Base-by-base conservation (phyloP, 1,140 invertebrate genomes). In the Atta texana region DNA sequence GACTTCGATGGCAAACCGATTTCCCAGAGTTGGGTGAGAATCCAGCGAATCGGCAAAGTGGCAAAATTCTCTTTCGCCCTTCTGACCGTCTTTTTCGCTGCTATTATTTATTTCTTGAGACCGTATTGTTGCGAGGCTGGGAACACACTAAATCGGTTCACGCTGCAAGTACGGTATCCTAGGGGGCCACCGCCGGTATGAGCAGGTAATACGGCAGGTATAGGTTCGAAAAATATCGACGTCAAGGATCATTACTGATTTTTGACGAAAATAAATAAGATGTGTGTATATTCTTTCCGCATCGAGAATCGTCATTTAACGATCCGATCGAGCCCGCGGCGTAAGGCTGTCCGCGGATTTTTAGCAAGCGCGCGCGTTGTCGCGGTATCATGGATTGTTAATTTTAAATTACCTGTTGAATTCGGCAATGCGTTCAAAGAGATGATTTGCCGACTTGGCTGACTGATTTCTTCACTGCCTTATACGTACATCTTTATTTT, bases 181-280 rank as follows among this genome's bases (percentile, higher is more conserved):
- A 96, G 97, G 64, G 98, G 98, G 87, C 98, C 98, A 24, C 98
- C 98, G 51, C 98, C 98, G 0, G 96, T 98, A 78, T 98, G 96
- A 97, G 71, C n/a, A n/a, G 55, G 3, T 16, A 8, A 28, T 12
- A 68, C 66, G 68, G 44, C 69, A 84, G 69, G 80, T 75, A 75
- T 24, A 24, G 24, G 24, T 74, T 75, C 14, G 53, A 76, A 77
- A 24, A 44, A 72, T 61, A 61, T 59, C 39, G 80, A 84, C 68
- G n/a, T 39, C 55, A 34, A 63, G 28, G 5, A 84, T 75, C 55
- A 10, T 39, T 8, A 39, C 7, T 16, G 49, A 74, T 72, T 53
- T 51, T 74, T 63, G 80, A 24, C 24, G 68, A 44, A 31, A 82
- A 82, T 24, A 55, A 53, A 31, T 61, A 31, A 74, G 8, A 55